phyloP scores from a whole-genome alignment of 2,888 invertebrate species.

The Sesia bembeciformis region DNA sequence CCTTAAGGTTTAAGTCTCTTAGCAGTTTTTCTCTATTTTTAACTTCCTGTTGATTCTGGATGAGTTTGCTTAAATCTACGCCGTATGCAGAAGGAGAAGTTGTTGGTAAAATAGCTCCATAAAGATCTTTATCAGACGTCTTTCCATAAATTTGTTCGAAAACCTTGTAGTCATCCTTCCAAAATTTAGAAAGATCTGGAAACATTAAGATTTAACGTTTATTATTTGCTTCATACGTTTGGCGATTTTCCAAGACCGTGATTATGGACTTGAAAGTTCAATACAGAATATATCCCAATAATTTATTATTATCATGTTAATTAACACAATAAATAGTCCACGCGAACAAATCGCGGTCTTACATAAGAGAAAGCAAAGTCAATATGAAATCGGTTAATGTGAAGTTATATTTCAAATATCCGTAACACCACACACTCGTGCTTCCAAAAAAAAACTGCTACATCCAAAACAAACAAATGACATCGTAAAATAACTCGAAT shows the following conservation, averaged over 20 bases:
- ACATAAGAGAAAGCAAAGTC: neutral
- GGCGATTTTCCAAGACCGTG: no score
- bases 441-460: neutral
- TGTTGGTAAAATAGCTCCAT: conserved; percentile 40
- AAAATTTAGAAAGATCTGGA: conserved; percentile 52
- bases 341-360: neutral
- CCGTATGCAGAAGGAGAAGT: conserved; percentile 25
- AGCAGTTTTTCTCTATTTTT: conserved; percentile 1
- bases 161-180: conserved; percentile 58
- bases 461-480: neutral
- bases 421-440: neutral
- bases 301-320: no score
- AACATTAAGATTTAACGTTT: conserved; percentile 5
- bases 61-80: neutral
- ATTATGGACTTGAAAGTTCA: no score
- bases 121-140: conserved; percentile 57
- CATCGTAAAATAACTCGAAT: neutral
- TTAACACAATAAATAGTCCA: no score
- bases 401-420: no score
- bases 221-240: no score
- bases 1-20: conserved; percentile 11
- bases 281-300: no score
- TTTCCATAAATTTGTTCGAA: conserved; percentile 59
- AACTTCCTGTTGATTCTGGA: conserved; percentile 27
- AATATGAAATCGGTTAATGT: no score